These are phyloP conservation scores for Heliconius himera DNA, from an alignment of 1,140 invertebrate genomes.

Conservation along the genomic window DNA sequence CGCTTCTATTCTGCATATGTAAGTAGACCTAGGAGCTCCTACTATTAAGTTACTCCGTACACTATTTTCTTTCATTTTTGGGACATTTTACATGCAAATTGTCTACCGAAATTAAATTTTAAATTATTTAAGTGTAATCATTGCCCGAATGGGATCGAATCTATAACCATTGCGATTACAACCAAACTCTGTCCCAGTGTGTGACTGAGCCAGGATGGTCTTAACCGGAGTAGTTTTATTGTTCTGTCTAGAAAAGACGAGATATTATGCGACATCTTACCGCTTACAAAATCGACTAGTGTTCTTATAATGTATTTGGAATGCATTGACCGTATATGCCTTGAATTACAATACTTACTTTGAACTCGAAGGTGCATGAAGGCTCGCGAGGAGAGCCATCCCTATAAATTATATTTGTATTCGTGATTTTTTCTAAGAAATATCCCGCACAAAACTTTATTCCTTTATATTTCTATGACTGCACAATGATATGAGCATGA, in stretches of 20 bases:
- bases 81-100: no score
- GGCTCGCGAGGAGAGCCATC: conserved; percentile 15
- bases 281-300: conserved; percentile 24
- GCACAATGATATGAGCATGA: not conserved
- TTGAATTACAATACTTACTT: conserved; percentile 24
- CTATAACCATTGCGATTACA: no score
- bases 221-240: not conserved
- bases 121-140: not conserved
- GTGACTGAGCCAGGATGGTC: no score
- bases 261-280: conserved; percentile 19
- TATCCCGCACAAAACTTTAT: not conserved
- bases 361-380: not conserved
- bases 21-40: no score
- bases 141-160: no score
- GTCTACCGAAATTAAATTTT: not conserved
- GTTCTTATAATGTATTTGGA: conserved; percentile 28
- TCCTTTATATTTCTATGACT: conserved; percentile 2
- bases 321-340: conserved; percentile 21
- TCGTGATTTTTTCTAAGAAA: conserved; percentile 25
- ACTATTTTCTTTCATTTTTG: no score
- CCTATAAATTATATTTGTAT: not conserved
- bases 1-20: no score
- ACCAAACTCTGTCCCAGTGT: no score
- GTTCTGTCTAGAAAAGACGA: not conserved
- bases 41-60: no score